These are phyloP conservation scores for Acanthopagrus latus DNA, from an alignment of 2,797 vertebrate species.

Conservation along the genomic window DNA sequence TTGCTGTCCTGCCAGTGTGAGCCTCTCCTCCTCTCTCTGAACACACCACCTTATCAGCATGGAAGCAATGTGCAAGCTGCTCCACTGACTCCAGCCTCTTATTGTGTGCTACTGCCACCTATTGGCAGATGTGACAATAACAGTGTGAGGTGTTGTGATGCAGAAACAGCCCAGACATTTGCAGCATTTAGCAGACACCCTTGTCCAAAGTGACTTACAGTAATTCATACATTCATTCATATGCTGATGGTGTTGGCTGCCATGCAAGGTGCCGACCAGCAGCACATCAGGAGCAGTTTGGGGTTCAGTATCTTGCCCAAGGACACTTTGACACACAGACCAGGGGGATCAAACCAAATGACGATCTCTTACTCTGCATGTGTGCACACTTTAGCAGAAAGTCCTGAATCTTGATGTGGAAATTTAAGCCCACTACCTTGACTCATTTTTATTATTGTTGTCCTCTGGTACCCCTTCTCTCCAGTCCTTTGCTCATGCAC, in stretches of 20 bases:
- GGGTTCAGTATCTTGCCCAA: too few relatives aligned
- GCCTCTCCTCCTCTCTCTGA: background rate
- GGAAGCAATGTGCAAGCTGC: background rate
- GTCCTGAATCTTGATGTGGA: background rate
- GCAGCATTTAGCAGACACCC: too few relatives aligned
- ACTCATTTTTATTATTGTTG: background rate
- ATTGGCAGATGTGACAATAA: conserved; percentile 21
- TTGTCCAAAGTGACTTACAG: too few relatives aligned
- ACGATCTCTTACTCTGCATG: background rate
- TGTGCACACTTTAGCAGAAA: background rate
- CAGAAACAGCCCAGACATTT: background rate
- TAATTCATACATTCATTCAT: too few relatives aligned
- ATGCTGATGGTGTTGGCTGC: too few relatives aligned
- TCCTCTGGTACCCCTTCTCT: background rate
- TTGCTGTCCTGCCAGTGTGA: background rate
- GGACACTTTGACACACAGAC: too few relatives aligned
- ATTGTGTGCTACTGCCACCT: conserved; percentile 48
- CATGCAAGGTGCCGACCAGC: too few relatives aligned
- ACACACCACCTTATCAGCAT: conserved; percentile 12
- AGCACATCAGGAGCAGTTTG: too few relatives aligned
- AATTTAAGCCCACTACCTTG: background rate
- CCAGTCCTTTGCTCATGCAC: background rate
- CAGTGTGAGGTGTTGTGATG: background rate
- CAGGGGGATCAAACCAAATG: background rate
- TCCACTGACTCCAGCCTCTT: background rate